Evolutionary conservation across 2,888 invertebrate species (phyloP), one percentile per base, ranked within the genome.

Genomic region (Chrysodeixis includens): DNA sequence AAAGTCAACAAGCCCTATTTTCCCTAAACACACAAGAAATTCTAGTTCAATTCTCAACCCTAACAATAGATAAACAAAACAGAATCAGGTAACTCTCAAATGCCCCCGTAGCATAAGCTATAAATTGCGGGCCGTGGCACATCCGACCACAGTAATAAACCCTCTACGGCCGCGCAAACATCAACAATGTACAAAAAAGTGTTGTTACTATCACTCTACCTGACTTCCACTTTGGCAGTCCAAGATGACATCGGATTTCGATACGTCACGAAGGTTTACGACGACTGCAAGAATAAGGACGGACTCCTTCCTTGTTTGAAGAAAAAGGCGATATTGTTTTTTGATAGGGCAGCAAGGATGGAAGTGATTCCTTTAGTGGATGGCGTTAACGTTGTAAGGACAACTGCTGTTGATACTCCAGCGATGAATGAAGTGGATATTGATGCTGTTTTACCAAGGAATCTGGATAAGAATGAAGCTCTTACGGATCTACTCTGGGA

Each of bases 291-390:
- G 71, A 96, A 96, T 73, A 91, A 96, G 0, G 97, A 97, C 68
- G 97, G 97, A 56, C 94, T 98, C 60, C 93, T 97, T 60, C 97
- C 97, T 26, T 98, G 98, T 86, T 92, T 98, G 58, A 98, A 98
- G 94, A 97, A 97, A 90, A 98, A 97, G 86, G 97, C 97, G 0
- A 96, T 98, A 65, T 93, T 97, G 1, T 97, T 98, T 87, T 96
- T 98, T 76, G 98, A 98, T 83, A 95, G 98, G 56, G 96, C 97
- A 30, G 96, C 97, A 0, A 96, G 97, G 68, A 97, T 98, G 93
- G 97, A 97, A 26, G 95, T 96, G 20, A 96, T 95, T 75, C 94
- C 95, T 0, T 62, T 95, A 32, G 54, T 93, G 14, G 97, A 97
- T 74, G 97, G 97, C 55, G 92, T 97, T 5, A 96, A 96, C 79